These are phyloP conservation scores for Halichondria panicea DNA, from an alignment of 37 sponge, comb jelly and placozoan genomes.

Conservation along the genomic window DNA sequence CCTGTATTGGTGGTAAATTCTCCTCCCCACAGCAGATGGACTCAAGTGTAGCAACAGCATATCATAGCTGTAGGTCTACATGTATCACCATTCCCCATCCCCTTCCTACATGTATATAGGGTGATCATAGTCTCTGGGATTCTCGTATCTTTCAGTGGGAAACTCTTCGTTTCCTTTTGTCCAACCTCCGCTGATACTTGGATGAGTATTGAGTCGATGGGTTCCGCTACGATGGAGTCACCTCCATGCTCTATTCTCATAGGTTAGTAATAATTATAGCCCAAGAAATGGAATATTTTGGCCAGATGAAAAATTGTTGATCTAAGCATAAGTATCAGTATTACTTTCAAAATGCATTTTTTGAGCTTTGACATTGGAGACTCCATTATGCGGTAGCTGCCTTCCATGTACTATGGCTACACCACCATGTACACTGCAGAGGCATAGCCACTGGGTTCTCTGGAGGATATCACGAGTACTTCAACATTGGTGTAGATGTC, in stretches of 20 bases:
- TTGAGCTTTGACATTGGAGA: too few relatives aligned
- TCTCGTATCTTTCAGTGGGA: conserved; percentile 93
- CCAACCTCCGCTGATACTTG: conserved; percentile 92
- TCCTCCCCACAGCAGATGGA: too few relatives aligned
- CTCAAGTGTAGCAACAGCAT: too few relatives aligned
- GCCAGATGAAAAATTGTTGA: neutral
- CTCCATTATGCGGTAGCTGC: too few relatives aligned
- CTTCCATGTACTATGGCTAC: too few relatives aligned
- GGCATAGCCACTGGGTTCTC: conserved; percentile 85
- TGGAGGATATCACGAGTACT: conserved; percentile 92
- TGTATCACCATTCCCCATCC: neutral
- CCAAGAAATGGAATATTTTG: neutral
- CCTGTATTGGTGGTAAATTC: too few relatives aligned
- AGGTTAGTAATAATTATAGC: conserved; percentile 13
- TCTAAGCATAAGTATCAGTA: too few relatives aligned
- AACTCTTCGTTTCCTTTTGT: conserved; percentile 89
- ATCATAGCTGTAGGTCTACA: neutral
- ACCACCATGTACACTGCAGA: too few relatives aligned
- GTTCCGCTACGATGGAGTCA: conserved; percentile 97
- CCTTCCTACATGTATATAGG: neutral
- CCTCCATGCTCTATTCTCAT: conserved; percentile 97
- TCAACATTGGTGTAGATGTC: conserved; percentile 71
- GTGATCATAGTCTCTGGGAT: conserved; percentile 93
- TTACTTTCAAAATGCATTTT: too few relatives aligned
- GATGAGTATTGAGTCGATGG: conserved; percentile 96